Conservation (phyloP, 2,888 invertebrate genomes). For the Ecliptopera silaceata region DNA sequence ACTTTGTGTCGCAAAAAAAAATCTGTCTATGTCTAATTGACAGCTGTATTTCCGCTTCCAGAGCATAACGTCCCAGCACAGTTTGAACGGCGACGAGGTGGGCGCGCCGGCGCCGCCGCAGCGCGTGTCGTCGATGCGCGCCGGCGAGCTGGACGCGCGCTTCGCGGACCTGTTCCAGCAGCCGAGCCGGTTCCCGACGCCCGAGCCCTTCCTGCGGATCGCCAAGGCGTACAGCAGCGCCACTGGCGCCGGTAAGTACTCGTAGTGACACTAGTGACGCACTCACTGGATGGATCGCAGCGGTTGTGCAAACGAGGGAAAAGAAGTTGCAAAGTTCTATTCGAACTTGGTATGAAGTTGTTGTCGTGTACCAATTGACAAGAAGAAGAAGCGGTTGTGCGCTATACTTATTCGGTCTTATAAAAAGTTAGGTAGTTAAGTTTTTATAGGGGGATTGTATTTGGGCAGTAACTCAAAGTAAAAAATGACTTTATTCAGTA, state of each 20-base stretch:
- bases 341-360: no score
- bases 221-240: constrained; percentile 87
- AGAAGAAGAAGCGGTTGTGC: no score
- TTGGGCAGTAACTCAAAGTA: no score
- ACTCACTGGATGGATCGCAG: background rate
- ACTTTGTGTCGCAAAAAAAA: no score
- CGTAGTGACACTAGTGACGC: background rate
- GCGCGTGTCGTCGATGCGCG: constrained; percentile 84
- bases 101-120: constrained; percentile 84
- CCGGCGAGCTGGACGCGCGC: constrained; percentile 86
- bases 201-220: constrained; percentile 86
- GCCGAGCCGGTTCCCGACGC: constrained; percentile 85
- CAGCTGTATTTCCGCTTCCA: constrained; percentile 13
- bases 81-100: constrained; percentile 53
- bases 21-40: no score
- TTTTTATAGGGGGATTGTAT: no score
- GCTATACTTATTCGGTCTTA: no score
- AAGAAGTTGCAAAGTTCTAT: no score
- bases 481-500: no score
- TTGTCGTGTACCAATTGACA: no score
- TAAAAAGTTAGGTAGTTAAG: no score
- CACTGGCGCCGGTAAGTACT: constrained; percentile 71
- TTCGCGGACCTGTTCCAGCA: constrained; percentile 86
- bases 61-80: constrained; percentile 42
- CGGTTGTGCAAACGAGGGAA: no score